Conservation (phyloP, 2,113 vertebrate genomes). For the Myanophis thanlyinensis region DNA sequence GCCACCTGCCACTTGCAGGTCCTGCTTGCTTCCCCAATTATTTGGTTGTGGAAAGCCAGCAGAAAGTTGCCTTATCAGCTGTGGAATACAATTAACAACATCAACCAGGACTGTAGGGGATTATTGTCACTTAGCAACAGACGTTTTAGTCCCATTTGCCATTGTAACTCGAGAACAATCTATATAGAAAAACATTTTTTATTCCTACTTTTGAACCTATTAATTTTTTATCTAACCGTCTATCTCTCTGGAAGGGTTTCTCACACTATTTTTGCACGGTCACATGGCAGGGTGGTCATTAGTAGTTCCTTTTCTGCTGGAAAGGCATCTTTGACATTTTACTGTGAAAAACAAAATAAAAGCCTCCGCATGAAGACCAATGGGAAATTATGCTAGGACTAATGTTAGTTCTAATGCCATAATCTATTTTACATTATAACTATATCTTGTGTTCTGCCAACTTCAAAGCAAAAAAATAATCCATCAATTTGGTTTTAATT, state of each 20-base stretch:
- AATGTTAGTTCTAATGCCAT: background rate
- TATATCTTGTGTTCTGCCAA: background rate
- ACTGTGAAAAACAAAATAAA: constrained; percentile 13
- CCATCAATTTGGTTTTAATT: background rate
- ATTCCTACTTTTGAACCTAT: background rate
- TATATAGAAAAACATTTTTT: background rate
- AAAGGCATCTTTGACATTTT: constrained; percentile 6
- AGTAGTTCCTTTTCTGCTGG: background rate
- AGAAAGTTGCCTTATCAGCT: background rate
- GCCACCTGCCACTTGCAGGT: background rate
- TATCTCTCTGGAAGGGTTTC: background rate
- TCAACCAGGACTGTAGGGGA: background rate
- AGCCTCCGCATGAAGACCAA: background rate
- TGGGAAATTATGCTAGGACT: background rate
- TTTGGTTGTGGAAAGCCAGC: background rate
- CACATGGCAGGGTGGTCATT: rapidly evolving
- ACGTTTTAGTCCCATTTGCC: background rate
- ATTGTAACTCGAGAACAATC: background rate
- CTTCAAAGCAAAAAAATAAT: background rate
- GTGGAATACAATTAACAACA: background rate
- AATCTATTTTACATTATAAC: background rate
- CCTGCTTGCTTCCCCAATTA: background rate
- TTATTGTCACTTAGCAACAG: background rate
- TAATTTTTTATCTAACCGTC: background rate
- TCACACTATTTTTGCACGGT: background rate